These are phyloP conservation scores for Pelobates cultripes DNA, from an alignment of 2,797 vertebrate species.

Conservation along the genomic window DNA sequence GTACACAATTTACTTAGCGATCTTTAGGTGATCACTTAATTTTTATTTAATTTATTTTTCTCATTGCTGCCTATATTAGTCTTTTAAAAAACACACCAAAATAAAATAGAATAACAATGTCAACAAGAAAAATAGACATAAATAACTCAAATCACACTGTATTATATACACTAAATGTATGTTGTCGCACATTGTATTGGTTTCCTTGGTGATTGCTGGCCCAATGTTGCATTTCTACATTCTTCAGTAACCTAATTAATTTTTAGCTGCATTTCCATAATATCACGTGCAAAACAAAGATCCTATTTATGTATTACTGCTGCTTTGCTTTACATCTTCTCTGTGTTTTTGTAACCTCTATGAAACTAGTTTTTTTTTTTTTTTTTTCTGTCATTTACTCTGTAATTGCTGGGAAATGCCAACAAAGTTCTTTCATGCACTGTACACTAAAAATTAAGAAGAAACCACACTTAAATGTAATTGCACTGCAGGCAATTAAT, in stretches of 20 bases:
- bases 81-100: too few relatives aligned
- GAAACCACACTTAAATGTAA: constrained; percentile 43
- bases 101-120: too few relatives aligned
- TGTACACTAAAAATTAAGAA: constrained; percentile 33
- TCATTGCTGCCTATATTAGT: too few relatives aligned
- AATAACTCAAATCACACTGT: too few relatives aligned
- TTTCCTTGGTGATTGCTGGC: too few relatives aligned
- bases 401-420: constrained; percentile 34
- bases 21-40: too few relatives aligned
- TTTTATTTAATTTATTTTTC: too few relatives aligned
- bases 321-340: neutral
- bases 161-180: too few relatives aligned
- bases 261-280: neutral
- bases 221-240: too few relatives aligned
- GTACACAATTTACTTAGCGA: too few relatives aligned
- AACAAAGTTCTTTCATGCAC: constrained; percentile 43
- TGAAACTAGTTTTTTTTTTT: neutral
- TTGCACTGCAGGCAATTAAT: constrained; percentile 45
- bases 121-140: too few relatives aligned
- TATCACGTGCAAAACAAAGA: neutral
- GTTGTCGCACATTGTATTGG: too few relatives aligned
- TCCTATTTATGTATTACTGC: neutral
- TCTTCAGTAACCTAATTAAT: neutral
- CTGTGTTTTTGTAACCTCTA: constrained; percentile 1
- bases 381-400: constrained; percentile 28